These are phyloP conservation scores for Gasterosteus aculeatus DNA, from an alignment of 2,113 vertebrate species.

Conservation along the genomic window DNA sequence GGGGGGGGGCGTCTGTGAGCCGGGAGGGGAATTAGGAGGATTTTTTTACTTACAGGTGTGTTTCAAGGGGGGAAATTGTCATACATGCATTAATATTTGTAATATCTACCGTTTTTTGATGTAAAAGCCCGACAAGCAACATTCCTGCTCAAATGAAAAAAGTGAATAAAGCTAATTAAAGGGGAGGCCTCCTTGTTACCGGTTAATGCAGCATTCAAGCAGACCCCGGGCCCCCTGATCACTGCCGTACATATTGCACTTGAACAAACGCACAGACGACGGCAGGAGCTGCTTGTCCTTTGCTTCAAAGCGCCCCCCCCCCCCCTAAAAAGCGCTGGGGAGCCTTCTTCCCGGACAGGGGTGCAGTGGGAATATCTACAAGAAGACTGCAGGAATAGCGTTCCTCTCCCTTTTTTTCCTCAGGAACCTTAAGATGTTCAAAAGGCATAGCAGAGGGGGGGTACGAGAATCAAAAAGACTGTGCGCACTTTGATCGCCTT, in stretches of 20 bases:
- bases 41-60: not conserved
- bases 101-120: not conserved
- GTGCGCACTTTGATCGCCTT: conserved; percentile 77
- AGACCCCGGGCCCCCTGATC: not conserved
- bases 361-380: conserved; percentile 70
- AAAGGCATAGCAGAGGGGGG: conserved; percentile 73
- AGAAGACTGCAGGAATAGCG: conserved; percentile 72
- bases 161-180: not conserved
- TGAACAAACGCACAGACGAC: conserved; percentile 25
- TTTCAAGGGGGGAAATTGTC: not conserved
- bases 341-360: conserved; percentile 48
- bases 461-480: conserved; percentile 79
- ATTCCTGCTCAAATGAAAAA: not conserved
- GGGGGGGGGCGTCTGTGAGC: not conserved
- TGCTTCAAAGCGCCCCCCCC: conserved; percentile 42
- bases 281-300: conserved; percentile 50
- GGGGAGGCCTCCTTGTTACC: not conserved
- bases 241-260: conserved; percentile 5
- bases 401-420: conserved; percentile 31
- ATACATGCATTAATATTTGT: not conserved
- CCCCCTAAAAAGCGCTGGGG: conserved; percentile 24
- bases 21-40: not conserved
- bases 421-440: conserved; percentile 74
- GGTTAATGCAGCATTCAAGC: not conserved
- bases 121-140: not conserved